These are phyloP conservation scores for Drosophila kanapiae DNA, from an alignment of 1,140 invertebrate genomes.

Conservation along the genomic window DNA sequence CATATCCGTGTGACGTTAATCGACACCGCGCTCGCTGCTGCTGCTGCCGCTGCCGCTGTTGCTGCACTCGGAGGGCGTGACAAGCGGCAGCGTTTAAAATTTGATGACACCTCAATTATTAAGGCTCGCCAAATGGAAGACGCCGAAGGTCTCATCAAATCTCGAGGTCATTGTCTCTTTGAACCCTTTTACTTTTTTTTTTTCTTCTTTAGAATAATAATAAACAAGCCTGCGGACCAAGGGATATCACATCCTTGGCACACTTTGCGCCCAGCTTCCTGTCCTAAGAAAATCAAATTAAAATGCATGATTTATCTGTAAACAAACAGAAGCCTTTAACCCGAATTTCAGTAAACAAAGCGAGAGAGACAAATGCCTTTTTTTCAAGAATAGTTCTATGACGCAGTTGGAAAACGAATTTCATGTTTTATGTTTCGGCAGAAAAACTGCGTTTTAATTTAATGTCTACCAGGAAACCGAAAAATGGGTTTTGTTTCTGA, in stretches of 20 bases:
- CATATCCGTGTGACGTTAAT: constrained; percentile 73
- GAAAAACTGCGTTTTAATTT: constrained; percentile 25
- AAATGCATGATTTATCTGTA: constrained; percentile 47
- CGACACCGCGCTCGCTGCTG: constrained; percentile 12
- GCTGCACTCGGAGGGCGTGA: constrained; percentile 16
- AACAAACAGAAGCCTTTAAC: constrained; percentile 39
- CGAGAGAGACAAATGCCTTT: not conserved
- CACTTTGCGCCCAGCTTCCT: not conserved
- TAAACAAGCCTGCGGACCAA: constrained; percentile 14
- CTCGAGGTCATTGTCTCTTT: constrained; percentile 45
- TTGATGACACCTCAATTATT: constrained; percentile 48
- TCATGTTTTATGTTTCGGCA: not conserved
- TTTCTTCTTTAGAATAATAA: constrained; percentile 3
- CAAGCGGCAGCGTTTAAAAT: constrained; percentile 34
- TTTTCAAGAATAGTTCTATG: constrained; percentile 25
- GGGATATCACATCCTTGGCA: constrained; percentile 30
- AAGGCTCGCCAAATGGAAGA: constrained; percentile 10
- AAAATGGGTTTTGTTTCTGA: too few relatives aligned
- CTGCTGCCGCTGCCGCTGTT: not conserved
- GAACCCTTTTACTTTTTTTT: constrained; percentile 20
- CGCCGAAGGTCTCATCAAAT: constrained; percentile 12
- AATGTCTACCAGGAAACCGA: constrained; percentile 1
- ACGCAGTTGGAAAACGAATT: constrained; percentile 32
- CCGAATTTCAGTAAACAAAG: constrained; percentile 18
- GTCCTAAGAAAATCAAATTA: constrained; percentile 51